A percentile compares a stretch with the other conserved stretches of the same genome.
These are phyloP conservation scores for Tetraneura akinire DNA, from an alignment of 1,140 invertebrate genomes.

Conservation along the genomic window DNA sequence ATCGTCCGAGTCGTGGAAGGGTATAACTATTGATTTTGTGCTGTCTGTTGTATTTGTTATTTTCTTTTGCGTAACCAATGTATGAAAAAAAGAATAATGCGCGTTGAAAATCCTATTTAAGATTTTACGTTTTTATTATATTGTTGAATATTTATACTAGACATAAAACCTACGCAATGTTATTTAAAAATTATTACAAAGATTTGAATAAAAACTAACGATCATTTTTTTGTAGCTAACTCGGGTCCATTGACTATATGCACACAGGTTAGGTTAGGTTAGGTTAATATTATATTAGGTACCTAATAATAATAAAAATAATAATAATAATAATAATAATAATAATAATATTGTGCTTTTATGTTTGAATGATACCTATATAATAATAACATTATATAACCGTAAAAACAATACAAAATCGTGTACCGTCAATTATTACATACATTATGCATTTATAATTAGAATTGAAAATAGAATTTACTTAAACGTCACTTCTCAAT, in stretches of 20 bases:
- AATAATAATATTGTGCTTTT: not conserved
- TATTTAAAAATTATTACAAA: not conserved
- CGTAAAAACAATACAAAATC: too few species aligned
- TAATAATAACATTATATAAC: too few species aligned
- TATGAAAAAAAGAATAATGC: not conserved
- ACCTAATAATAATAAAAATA: not conserved
- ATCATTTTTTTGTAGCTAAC: not conserved
- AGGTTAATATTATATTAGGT: not conserved
- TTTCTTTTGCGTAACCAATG: not conserved
- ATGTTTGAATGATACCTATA: not conserved
- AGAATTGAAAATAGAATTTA: conserved; percentile 8
- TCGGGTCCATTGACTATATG: not conserved
- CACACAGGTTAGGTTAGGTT: too few species aligned
- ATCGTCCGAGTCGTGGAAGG: not conserved
- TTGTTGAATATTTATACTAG: not conserved
- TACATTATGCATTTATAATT: too few species aligned
- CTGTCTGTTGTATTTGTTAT: not conserved
- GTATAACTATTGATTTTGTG: conserved; percentile 40
- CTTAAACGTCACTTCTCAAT: not conserved
- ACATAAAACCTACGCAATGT: not conserved
- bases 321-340: not conserved
- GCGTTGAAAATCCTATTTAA: not conserved
- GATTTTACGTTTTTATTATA: not conserved
- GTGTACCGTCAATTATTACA: too few species aligned
- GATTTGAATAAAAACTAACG: not conserved